These are phyloP conservation scores for Atlantisia rogersi DNA, from an alignment of 2,113 vertebrate genomes.

Conservation along the genomic window DNA sequence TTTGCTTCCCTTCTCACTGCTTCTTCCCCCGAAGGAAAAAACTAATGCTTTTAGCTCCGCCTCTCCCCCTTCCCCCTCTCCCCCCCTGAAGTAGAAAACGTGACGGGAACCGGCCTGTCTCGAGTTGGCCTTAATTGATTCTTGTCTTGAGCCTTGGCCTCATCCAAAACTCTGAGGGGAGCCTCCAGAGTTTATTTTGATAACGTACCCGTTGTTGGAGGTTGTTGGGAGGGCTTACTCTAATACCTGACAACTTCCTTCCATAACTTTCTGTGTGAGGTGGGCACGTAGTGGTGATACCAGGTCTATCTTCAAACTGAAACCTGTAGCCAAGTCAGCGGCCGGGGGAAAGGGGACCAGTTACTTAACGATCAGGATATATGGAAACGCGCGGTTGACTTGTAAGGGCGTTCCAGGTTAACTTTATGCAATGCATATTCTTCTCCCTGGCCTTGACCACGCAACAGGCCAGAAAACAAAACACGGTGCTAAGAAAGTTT, in stretches of 20 bases:
- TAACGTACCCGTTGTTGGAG: background rate
- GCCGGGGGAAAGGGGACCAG: background rate
- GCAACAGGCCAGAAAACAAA: background rate
- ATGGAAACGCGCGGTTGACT: rapidly evolving
- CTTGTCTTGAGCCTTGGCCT: rapidly evolving
- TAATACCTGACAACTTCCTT: background rate
- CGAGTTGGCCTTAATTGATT: background rate
- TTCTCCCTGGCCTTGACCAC: background rate
- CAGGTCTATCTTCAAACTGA: background rate
- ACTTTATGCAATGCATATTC: rapidly evolving
- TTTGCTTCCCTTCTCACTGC: rapidly evolving
- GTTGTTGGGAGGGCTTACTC: background rate
- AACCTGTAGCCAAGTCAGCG: rapidly evolving
- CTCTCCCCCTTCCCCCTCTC: rapidly evolving
- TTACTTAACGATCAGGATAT: background rate
- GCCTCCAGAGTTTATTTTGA: background rate
- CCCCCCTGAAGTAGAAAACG: background rate
- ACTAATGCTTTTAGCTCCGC: background rate
- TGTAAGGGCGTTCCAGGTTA: rapidly evolving
- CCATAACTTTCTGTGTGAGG: background rate
- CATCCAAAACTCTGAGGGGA: background rate
- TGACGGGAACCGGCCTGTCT: background rate
- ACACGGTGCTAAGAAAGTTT: background rate
- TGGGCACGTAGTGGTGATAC: rapidly evolving
- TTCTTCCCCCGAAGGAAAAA: rapidly evolving